phyloP scores from a whole-genome alignment of 2,113 vertebrate species.

The Neomonachus schauinslandi region DNA sequence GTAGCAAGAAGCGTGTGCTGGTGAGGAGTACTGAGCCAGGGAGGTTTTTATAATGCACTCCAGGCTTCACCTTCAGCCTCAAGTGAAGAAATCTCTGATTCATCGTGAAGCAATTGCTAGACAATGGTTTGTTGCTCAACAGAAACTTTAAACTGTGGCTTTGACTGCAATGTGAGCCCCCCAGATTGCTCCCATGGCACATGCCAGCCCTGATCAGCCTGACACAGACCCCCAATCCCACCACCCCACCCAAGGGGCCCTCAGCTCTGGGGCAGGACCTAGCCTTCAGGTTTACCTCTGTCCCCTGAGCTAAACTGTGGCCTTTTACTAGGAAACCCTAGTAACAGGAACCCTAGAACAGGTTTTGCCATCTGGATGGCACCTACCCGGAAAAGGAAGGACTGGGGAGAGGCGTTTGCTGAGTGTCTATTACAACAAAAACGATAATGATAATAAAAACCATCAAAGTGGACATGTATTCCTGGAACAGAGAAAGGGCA shows the following conservation, averaged over 20 bases:
- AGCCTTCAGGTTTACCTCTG: neutral
- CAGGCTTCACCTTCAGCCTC: neutral
- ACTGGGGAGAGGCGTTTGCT: neutral
- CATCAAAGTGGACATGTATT: neutral
- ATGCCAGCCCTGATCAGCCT: too few species aligned
- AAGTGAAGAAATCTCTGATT: conserved; percentile 47
- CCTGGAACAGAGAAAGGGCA: neutral
- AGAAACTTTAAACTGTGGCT: neutral
- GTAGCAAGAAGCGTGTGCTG: neutral
- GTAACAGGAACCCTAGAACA: neutral
- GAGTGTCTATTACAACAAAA: neutral
- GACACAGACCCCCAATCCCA: neutral
- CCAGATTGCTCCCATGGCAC: neutral
- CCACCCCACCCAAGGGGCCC: neutral
- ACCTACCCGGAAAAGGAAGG: neutral
- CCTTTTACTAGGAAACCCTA: neutral
- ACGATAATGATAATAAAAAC: neutral
- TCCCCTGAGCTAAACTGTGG: neutral
- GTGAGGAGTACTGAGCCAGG: neutral
- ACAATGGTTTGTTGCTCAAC: neutral
- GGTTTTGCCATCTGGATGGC: neutral
- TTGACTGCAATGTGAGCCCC: neutral
- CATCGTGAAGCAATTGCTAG: neutral
- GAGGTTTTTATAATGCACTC: neutral
- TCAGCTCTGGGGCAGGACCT: neutral